Conservation (phyloP, 2,888 invertebrate species). For the Idaea aversata region DNA sequence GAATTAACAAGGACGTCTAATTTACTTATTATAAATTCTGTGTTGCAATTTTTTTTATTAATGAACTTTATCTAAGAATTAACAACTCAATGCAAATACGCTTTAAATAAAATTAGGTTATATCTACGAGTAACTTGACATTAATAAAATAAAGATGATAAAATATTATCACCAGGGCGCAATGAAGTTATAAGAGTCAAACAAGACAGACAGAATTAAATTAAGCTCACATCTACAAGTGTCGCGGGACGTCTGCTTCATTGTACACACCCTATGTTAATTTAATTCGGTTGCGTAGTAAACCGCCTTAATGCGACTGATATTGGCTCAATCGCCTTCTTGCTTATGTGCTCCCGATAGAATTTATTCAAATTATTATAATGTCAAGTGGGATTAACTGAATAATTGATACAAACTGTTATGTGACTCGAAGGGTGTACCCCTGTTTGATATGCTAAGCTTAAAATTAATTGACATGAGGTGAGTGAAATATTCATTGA, state of each 20-base stretch:
- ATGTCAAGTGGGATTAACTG: constrained; percentile 16
- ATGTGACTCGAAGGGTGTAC: constrained; percentile 19
- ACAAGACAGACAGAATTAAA: constrained; percentile 33
- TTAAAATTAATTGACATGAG: background rate
- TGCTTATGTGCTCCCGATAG: constrained; percentile 36
- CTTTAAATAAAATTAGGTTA: too few species aligned
- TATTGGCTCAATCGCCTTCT: constrained; percentile 51
- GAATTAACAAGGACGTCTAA: too few species aligned
- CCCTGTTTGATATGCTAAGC: background rate
- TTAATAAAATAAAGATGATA: background rate
- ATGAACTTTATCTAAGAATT: too few species aligned
- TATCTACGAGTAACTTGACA: background rate
- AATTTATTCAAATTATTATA: constrained; percentile 48
- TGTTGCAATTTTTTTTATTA: too few species aligned
- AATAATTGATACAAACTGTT: constrained; percentile 41
- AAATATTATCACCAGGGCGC: constrained; percentile 36
- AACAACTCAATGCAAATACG: too few species aligned
- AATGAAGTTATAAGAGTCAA: constrained; percentile 39
- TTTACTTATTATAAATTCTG: too few species aligned
- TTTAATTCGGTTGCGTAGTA: constrained; percentile 59
- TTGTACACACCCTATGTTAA: constrained; percentile 55
- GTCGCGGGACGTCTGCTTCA: constrained; percentile 45
- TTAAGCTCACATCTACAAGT: constrained; percentile 43
- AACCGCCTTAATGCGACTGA: constrained; percentile 42
- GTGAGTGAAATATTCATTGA: background rate